A percentile compares a stretch with the other conserved stretches of the same genome.
These are phyloP conservation scores for Malurus alboscapulatus DNA, from an alignment of 2,113 vertebrate genomes.

Conservation along the genomic window DNA sequence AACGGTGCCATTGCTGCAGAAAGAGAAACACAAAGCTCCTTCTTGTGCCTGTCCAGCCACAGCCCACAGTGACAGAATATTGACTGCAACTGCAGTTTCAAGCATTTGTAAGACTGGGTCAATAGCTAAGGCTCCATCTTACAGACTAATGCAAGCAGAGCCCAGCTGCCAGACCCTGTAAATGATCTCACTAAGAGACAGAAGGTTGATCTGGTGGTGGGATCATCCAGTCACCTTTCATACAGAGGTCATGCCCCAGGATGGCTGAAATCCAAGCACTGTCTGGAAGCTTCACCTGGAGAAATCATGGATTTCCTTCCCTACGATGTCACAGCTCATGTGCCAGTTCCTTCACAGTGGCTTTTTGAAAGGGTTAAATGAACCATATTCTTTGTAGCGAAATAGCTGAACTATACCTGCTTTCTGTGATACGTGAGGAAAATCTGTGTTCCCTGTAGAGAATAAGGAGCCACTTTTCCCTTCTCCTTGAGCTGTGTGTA, in stretches of 20 bases:
- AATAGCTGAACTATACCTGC: not conserved
- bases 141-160: not conserved
- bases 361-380: not conserved
- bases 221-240: not conserved
- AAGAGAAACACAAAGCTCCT: not conserved
- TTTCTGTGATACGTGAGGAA: not conserved
- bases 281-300: not conserved
- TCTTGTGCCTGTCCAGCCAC: not conserved
- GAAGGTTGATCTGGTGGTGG: not conserved
- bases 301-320: not conserved
- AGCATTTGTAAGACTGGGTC: not conserved
- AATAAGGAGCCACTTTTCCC: not conserved
- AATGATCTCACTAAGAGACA: not conserved
- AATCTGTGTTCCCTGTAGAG: rapidly evolving
- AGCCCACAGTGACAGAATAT: not conserved
- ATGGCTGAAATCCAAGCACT: not conserved
- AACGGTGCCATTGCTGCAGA: not conserved
- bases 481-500: not conserved
- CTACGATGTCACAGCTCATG: rapidly evolving
- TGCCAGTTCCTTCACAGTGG: not conserved
- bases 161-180: not conserved
- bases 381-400: not conserved
- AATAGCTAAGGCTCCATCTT: not conserved
- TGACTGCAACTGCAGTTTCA: not conserved
- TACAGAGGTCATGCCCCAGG: not conserved